Evolutionary conservation across 2,797 vertebrate genomes (phyloP).

Genomic region (Falco biarmicus): DNA sequence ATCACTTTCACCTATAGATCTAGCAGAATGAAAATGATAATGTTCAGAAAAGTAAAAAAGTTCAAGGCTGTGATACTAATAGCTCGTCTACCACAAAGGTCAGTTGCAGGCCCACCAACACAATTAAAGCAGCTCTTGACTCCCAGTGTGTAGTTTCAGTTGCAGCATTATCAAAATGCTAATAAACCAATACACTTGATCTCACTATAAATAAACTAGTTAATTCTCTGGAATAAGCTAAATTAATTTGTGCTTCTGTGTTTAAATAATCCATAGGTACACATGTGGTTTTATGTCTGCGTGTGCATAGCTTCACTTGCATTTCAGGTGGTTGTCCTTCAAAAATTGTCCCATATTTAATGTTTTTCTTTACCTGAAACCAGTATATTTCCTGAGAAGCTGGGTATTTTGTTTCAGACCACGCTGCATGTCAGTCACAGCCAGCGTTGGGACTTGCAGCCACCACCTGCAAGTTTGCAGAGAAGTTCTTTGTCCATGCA

Average conservation of each 20-base stretch:
- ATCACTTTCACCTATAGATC: background rate
- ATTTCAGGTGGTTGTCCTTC: background rate
- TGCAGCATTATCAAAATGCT: background rate
- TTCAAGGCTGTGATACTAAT: background rate
- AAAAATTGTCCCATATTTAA: background rate
- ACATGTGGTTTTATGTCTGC: fast-evolving
- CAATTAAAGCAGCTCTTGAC: background rate
- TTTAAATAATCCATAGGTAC: background rate
- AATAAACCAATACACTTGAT: background rate
- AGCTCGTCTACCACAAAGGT: background rate
- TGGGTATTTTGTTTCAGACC: background rate
- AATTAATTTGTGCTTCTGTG: background rate
- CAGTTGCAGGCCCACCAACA: background rate
- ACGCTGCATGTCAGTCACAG: background rate
- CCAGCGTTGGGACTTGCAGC: background rate
- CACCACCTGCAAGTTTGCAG: background rate
- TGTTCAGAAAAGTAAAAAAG: background rate
- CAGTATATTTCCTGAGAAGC: background rate
- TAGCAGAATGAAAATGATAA: background rate
- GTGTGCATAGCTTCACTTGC: background rate
- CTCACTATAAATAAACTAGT: background rate
- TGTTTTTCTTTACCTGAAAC: background rate
- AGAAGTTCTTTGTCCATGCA: background rate
- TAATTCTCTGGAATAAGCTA: background rate
- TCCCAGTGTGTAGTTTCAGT: background rate